Percentiles rank a stretch among this genome's conserved stretches.
phyloP scores from a whole-genome alignment of 2,888 invertebrate species.

The Hypomecis punctinalis region DNA sequence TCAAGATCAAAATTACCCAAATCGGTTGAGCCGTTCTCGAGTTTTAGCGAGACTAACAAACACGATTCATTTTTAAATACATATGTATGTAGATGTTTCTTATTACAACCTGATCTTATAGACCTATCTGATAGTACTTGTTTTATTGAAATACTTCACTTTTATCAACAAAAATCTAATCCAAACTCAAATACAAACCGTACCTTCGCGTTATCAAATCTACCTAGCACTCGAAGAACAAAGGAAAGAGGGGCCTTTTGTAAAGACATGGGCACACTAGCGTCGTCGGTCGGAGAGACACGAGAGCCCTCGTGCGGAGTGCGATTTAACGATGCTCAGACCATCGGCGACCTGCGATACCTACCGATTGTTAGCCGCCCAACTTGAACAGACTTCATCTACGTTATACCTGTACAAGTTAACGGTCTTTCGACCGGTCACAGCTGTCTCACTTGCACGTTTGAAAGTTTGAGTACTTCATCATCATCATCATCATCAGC shows the following conservation, averaged over 20 bases:
- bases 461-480: too few species aligned
- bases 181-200: conserved; percentile 25
- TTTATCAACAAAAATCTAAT: conserved; percentile 9
- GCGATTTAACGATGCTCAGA: conserved; percentile 63
- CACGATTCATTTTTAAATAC: too few species aligned
- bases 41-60: too few species aligned
- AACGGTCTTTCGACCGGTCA: neutral
- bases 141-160: neutral
- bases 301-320: conserved; percentile 56
- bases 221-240: conserved; percentile 31
- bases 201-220: conserved; percentile 19
- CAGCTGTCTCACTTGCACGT: too few species aligned
- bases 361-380: conserved; percentile 11
- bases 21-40: too few species aligned
- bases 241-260: conserved; percentile 32
- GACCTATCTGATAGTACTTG: too few species aligned
- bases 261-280: conserved; percentile 48
- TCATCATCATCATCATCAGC: too few species aligned
- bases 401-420: neutral
- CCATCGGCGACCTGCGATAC: conserved; percentile 39
- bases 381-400: conserved; percentile 1
- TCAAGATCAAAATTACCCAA: too few species aligned
- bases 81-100: too few species aligned
- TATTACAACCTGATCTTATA: too few species aligned
- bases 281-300: neutral